Evolutionary conservation across 2,797 vertebrate genomes (phyloP).

Genomic region (Balearica regulorum): DNA sequence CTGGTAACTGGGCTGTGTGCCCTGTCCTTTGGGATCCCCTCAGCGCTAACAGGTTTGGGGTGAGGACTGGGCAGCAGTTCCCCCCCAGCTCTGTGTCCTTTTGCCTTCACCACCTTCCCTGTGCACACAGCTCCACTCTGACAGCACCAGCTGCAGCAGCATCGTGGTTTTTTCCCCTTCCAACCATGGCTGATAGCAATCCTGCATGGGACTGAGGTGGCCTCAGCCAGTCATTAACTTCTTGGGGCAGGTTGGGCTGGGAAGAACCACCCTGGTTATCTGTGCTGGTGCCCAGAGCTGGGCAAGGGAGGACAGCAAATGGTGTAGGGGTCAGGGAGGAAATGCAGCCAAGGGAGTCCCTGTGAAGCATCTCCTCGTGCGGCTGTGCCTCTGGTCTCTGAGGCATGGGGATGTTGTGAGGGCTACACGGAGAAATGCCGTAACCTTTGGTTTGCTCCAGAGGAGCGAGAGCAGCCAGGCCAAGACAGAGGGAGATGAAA

Average conservation of each 20-base stretch:
- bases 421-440: accelerated
- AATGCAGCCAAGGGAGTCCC: not conserved
- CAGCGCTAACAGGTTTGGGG: not conserved
- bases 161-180: not conserved
- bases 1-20: not conserved
- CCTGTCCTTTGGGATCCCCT: not conserved
- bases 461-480: not conserved
- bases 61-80: not conserved
- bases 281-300: not conserved
- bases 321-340: not conserved
- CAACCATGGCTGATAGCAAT: not conserved
- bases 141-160: not conserved
- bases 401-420: accelerated
- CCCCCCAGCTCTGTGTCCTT: accelerated
- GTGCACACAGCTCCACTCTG: not conserved
- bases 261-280: not conserved
- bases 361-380: not conserved
- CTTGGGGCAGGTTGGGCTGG: not conserved
- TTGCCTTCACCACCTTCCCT: not conserved
- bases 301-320: not conserved
- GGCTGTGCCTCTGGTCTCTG: not conserved
- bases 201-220: not conserved
- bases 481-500: not conserved
- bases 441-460: not conserved
- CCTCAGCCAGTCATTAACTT: no score